phyloP scores from a whole-genome alignment of 1,140 invertebrate genomes.

The Meloidogyne hapla region DNA sequence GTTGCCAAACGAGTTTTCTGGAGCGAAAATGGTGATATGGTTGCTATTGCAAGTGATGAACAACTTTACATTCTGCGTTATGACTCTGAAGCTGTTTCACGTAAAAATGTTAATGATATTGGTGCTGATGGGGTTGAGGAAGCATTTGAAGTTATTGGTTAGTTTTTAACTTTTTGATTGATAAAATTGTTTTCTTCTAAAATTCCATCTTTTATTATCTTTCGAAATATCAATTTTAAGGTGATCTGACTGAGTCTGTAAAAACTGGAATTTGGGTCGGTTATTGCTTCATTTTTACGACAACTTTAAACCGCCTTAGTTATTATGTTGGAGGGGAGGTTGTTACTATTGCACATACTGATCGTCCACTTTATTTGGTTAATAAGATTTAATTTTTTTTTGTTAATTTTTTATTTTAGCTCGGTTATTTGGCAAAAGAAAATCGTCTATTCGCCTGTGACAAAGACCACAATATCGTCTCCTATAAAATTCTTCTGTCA shows the following conservation, averaged over 20 bases:
- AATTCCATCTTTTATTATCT: no score
- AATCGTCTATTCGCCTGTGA: constrained; percentile 94
- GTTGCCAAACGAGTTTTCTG: constrained; percentile 88
- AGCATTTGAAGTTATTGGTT: constrained; percentile 81
- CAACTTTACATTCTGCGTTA: constrained; percentile 92
- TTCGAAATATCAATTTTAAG: constrained; percentile 39
- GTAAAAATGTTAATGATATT: constrained; percentile 74
- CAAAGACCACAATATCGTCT: constrained; percentile 93
- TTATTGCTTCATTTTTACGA: constrained; percentile 99
- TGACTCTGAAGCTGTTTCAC: constrained; percentile 73
- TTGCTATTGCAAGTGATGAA: constrained; percentile 91
- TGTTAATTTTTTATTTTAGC: constrained; percentile 66
- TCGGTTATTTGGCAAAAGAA: constrained; percentile 95
- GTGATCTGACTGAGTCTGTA: constrained; percentile 84
- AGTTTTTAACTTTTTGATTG: constrained; percentile 4
- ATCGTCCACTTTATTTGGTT: constrained; percentile 70
- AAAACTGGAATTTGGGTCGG: constrained; percentile 97
- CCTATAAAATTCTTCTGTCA: constrained; percentile 78
- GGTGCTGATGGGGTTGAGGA: constrained; percentile 93
- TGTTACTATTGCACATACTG: constrained; percentile 93
- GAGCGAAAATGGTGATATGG: constrained; percentile 90
- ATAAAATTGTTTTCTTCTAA: constrained; percentile 20
- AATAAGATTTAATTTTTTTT: neutral
- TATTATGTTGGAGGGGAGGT: constrained; percentile 99
- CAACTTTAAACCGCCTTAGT: constrained; percentile 91